Conservation (phyloP, 2,888 invertebrate genomes). For the Empis stercorea region DNA sequence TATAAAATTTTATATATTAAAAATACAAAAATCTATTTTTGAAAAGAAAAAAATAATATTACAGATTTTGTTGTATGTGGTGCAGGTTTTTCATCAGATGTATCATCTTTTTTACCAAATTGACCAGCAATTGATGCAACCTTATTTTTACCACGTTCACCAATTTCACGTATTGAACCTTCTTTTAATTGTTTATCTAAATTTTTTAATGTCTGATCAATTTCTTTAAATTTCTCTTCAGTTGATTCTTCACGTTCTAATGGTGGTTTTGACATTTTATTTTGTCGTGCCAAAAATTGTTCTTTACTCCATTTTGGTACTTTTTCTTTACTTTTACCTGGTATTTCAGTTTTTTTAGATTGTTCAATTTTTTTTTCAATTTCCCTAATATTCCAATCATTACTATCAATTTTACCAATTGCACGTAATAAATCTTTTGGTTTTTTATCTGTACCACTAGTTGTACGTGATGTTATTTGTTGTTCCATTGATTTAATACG, state of each 20-base stretch:
- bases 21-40: slow-evolving; percentile 1
- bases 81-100: slow-evolving; percentile 30
- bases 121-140: slow-evolving; percentile 82
- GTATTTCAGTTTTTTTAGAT: slow-evolving; percentile 35
- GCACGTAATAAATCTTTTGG: slow-evolving; percentile 76
- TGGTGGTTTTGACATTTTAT: slow-evolving; percentile 54
- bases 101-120: slow-evolving; percentile 39
- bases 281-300: slow-evolving; percentile 53
- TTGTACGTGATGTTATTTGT: slow-evolving; percentile 50
- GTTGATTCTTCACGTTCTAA: slow-evolving; percentile 43
- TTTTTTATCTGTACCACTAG: slow-evolving; percentile 52
- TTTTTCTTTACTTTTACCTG: slow-evolving; percentile 46
- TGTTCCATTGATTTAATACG: slow-evolving; percentile 64
- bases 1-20: neutral
- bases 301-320: slow-evolving; percentile 88
- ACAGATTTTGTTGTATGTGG: slow-evolving; percentile 31
- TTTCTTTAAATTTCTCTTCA: slow-evolving; percentile 52
- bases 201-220: slow-evolving; percentile 58
- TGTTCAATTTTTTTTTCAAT: slow-evolving; percentile 77
- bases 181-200: slow-evolving; percentile 63
- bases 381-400: slow-evolving; percentile 83
- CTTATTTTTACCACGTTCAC: slow-evolving; percentile 53
- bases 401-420: slow-evolving; percentile 77
- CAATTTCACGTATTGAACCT: slow-evolving; percentile 54
- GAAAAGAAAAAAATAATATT: slow-evolving; percentile 17